Percentiles rank a stretch among this genome's conserved stretches.
phyloP scores from a whole-genome alignment of 2,797 vertebrate species.

The Spinibarbus caldwelli region DNA sequence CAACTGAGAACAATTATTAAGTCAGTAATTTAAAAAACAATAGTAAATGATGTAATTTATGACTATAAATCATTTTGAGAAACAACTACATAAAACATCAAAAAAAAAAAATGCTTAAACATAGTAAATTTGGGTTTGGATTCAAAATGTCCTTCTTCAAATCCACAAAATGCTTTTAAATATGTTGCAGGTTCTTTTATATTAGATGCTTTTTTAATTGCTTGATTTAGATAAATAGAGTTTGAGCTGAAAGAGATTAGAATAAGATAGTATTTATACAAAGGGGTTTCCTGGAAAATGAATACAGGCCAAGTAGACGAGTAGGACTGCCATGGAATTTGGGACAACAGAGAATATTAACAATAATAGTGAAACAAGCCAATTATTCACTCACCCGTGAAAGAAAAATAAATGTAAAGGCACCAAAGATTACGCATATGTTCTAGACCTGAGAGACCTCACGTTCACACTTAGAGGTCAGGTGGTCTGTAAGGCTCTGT shows the following conservation, averaged over 20 bases:
- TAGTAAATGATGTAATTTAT: neutral
- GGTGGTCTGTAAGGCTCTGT: neutral
- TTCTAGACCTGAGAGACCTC: neutral
- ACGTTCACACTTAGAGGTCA: constrained; percentile 2
- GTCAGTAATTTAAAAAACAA: neutral
- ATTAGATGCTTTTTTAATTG: constrained; percentile 47
- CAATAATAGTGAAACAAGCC: constrained; percentile 43
- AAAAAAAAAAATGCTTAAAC: too few species aligned
- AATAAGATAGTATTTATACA: constrained; percentile 18
- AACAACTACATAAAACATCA: neutral
- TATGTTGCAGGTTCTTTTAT: neutral
- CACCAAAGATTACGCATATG: neutral
- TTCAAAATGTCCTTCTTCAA: neutral
- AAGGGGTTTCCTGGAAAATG: constrained; percentile 41
- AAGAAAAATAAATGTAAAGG: constrained; percentile 35
- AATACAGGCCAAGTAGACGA: constrained; percentile 27
- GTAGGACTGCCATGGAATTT: constrained; percentile 42
- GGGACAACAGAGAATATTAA: constrained; percentile 43
- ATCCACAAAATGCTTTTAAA: neutral
- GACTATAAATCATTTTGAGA: neutral
- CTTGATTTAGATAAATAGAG: constrained; percentile 50
- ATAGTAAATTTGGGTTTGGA: neutral
- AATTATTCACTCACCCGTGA: neutral
- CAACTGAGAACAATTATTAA: neutral
- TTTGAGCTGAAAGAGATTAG: constrained; percentile 37